Conservation (phyloP, 92 coral and sea anemone species). For the Paragorgia papillata region DNA sequence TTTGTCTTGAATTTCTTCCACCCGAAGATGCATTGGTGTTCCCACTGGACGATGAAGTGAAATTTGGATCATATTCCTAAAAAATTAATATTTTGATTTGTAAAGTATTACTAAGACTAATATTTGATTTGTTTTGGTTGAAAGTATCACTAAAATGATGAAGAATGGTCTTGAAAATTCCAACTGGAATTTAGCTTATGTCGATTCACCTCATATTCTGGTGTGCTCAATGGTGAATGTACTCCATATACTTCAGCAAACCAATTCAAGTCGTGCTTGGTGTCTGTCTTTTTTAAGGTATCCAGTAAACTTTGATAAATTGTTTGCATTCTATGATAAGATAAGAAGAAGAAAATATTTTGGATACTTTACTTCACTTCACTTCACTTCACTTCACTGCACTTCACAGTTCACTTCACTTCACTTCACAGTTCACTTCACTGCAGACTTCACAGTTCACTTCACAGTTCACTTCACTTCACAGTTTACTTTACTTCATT, state of each 20-base stretch:
- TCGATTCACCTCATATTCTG: constrained; percentile 16
- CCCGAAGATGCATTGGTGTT: background rate
- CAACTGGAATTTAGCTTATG: background rate
- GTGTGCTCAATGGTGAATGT: background rate
- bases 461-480: too few relatives aligned
- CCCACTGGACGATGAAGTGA: background rate
- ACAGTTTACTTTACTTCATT: too few relatives aligned
- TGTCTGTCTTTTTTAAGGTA: constrained; percentile 30
- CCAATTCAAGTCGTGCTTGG: constrained; percentile 29
- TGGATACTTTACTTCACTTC: too few relatives aligned
- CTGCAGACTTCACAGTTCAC: too few relatives aligned
- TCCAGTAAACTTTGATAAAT: constrained; percentile 22
- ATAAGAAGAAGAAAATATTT: background rate
- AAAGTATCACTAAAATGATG: too few relatives aligned
- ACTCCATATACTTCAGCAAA: constrained; percentile 11
- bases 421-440: too few relatives aligned
- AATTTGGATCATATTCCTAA: constrained; percentile 27
- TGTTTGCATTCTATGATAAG: constrained; percentile 13
- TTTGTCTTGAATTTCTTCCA: background rate
- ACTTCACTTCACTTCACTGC: too few relatives aligned
- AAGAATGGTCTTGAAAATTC: background rate
- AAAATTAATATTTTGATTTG: background rate
- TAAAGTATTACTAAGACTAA: background rate
- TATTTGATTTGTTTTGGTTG: background rate
- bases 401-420: too few relatives aligned